Conservation (phyloP, 2,113 vertebrate species). For the Prochilodus magdalenae region DNA sequence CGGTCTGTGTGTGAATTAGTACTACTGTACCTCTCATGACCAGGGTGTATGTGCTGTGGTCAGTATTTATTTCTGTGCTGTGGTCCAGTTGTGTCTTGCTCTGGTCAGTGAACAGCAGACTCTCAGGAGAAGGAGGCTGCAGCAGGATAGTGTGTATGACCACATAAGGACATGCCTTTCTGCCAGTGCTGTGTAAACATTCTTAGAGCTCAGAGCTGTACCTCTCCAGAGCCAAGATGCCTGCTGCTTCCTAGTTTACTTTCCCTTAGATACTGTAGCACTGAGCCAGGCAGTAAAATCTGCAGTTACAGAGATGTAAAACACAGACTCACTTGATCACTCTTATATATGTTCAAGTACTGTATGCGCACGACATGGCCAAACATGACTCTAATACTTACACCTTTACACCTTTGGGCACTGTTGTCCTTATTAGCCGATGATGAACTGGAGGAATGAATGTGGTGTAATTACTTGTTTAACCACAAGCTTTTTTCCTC, state of each 20-base stretch:
- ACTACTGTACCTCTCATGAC: not conserved
- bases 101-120: constrained; percentile 61
- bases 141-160: constrained; percentile 67
- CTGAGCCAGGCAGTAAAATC: not conserved
- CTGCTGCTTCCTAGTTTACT: not conserved
- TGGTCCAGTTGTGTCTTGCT: constrained; percentile 29
- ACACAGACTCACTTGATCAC: not conserved
- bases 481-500: not conserved
- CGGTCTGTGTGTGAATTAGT: too few species aligned
- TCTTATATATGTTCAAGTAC: not conserved
- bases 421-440: not conserved
- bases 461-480: not conserved
- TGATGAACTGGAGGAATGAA: not conserved
- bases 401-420: not conserved
- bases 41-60: not conserved
- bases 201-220: not conserved
- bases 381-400: not conserved
- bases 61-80: constrained; percentile 29
- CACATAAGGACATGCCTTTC: constrained; percentile 79
- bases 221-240: not conserved
- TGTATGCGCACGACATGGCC: not conserved
- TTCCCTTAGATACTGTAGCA: not conserved
- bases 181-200: constrained; percentile 72
- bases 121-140: constrained; percentile 46
- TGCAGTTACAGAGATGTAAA: not conserved